A percentile compares a stretch with the other conserved stretches of the same genome.
Conservation (phyloP, 92 coral and sea anemone species). For the Porites cylindrica region DNA sequence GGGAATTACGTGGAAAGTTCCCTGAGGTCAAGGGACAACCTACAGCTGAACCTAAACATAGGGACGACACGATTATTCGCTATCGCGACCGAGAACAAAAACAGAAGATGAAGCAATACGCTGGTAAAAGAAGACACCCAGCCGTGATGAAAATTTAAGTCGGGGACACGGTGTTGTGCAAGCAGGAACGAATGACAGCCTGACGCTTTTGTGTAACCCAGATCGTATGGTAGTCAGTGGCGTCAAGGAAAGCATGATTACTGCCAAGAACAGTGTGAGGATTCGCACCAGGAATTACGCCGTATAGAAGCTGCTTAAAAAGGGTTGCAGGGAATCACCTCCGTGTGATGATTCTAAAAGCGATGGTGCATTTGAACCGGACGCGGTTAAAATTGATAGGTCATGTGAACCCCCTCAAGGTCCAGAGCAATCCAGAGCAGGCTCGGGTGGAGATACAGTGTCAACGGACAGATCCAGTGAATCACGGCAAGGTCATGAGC, state of each 20-base stretch:
- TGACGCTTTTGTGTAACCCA: background rate
- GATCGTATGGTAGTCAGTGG: background rate
- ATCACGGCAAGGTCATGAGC: too few relatives aligned
- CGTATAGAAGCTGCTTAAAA: background rate
- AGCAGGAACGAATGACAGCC: conserved; percentile 2
- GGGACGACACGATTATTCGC: background rate
- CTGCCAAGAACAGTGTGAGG: conserved; percentile 5
- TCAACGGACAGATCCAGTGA: too few relatives aligned
- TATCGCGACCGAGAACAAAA: background rate
- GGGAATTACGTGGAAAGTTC: conserved; percentile 5
- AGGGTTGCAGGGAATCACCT: too few relatives aligned
- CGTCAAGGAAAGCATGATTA: background rate
- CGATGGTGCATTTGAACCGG: background rate
- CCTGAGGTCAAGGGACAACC: background rate
- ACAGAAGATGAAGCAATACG: background rate
- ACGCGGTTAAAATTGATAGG: background rate
- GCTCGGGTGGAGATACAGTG: too few relatives aligned
- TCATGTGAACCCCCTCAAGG: background rate
- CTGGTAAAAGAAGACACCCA: conserved; percentile 3
- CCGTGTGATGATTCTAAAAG: too few relatives aligned
- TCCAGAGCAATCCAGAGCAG: background rate
- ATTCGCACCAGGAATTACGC: background rate
- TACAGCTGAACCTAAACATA: too few relatives aligned
- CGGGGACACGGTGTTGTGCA: conserved; percentile 13
- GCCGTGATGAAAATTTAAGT: conserved; percentile 22